Evolutionary conservation across 2,888 invertebrate genomes (phyloP).

Genomic region (Tinea pellionella): DNA sequence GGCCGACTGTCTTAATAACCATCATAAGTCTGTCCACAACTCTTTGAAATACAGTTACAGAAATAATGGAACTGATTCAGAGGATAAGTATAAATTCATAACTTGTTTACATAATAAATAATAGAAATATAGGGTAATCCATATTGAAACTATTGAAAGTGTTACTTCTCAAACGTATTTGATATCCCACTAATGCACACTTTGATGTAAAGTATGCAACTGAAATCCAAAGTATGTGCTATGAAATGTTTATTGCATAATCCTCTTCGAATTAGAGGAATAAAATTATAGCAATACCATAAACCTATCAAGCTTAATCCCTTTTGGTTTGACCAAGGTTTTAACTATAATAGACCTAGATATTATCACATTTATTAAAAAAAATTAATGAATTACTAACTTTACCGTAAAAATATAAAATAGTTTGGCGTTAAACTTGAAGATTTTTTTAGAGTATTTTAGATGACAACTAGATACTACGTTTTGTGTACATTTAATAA

Average conservation of each 20-base stretch:
- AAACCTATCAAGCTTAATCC: neutral
- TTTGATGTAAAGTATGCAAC: neutral
- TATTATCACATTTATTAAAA: too few species aligned
- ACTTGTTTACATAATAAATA: neutral
- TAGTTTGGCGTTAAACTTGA: too few species aligned
- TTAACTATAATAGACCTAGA: too few species aligned
- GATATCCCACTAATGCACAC: slow-evolving; percentile 3
- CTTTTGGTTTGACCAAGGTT: neutral
- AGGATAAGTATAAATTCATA: neutral
- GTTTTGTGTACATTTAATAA: too few species aligned
- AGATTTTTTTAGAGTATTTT: too few species aligned
- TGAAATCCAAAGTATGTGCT: neutral
- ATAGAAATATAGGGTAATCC: neutral
- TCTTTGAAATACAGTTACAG: neutral
- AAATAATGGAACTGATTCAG: neutral
- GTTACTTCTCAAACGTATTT: neutral
- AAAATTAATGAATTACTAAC: too few species aligned
- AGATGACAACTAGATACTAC: too few species aligned
- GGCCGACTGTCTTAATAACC: too few species aligned
- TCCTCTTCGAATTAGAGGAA: neutral
- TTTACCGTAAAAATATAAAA: too few species aligned
- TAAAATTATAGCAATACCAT: neutral
- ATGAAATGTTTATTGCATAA: neutral
- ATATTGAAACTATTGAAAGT: neutral
- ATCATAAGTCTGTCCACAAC: too few species aligned